phyloP scores from a whole-genome alignment of 2,797 vertebrate species.

The Pterois miles region DNA sequence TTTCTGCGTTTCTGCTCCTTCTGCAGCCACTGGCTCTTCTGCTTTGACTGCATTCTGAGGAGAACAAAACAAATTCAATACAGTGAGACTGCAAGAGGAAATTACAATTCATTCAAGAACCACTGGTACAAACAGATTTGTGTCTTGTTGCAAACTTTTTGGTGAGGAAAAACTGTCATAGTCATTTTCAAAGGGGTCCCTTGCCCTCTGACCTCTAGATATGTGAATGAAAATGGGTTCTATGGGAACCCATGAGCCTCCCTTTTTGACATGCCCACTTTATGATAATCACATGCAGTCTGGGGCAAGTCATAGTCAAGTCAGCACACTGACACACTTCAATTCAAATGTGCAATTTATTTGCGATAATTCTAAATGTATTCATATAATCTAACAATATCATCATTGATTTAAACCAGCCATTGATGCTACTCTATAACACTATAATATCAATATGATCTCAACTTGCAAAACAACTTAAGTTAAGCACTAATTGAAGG shows the following conservation, averaged over 20 bases:
- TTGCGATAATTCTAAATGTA: background rate
- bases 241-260: background rate
- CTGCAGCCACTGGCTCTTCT: constrained; percentile 90
- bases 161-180: background rate
- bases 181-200: background rate
- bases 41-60: constrained; percentile 80
- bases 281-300: background rate
- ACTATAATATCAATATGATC: background rate
- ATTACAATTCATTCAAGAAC: background rate
- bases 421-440: background rate
- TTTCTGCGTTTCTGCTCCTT: constrained; percentile 95
- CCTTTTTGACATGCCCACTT: background rate
- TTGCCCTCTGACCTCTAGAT: background rate
- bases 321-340: too few relatives aligned
- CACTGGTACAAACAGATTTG: background rate
- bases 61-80: background rate
- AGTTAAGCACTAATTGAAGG: background rate
- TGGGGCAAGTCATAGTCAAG: background rate
- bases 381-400: background rate
- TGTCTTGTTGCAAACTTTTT: background rate
- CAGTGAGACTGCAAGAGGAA: background rate
- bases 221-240: background rate
- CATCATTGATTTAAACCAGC: background rate
- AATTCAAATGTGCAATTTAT: too few relatives aligned
- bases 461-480: background rate